Evolutionary conservation across 92 coral and sea anemone species (phyloP).

Genomic region (Paramuricea clavata): DNA sequence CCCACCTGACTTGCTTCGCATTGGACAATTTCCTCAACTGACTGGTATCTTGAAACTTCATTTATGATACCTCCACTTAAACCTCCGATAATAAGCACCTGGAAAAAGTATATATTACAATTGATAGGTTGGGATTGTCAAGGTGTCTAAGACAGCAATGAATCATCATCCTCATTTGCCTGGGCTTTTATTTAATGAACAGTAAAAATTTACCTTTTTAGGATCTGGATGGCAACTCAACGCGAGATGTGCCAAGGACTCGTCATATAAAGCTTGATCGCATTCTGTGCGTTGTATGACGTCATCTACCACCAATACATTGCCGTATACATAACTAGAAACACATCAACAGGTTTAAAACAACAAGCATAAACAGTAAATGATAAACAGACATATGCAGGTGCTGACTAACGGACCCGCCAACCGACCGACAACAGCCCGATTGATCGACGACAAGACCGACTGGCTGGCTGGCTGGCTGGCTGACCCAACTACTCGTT

Average conservation of each 20-base stretch:
- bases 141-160: background rate
- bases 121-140: background rate
- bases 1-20: background rate
- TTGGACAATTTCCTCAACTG: slow-evolving; percentile 8
- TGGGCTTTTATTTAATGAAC: background rate
- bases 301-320: slow-evolving; percentile 31
- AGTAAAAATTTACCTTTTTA: slow-evolving; percentile 15
- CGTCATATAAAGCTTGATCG: slow-evolving; percentile 9
- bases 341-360: background rate
- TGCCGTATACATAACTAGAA: slow-evolving; percentile 34
- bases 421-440: no score
- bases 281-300: slow-evolving; percentile 7
- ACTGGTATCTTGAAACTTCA: background rate
- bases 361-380: background rate
- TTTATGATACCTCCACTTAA: background rate
- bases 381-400: no score
- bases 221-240: slow-evolving; percentile 31
- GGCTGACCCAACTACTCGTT: background rate
- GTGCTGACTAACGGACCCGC: background rate
- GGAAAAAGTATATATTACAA: background rate
- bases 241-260: slow-evolving; percentile 25
- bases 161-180: background rate
- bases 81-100: slow-evolving; percentile 1
- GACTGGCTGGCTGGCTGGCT: no score
- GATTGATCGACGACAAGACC: no score